Conservation (phyloP, 2,888 invertebrate species). For the Listrodromus nycthemerus region DNA sequence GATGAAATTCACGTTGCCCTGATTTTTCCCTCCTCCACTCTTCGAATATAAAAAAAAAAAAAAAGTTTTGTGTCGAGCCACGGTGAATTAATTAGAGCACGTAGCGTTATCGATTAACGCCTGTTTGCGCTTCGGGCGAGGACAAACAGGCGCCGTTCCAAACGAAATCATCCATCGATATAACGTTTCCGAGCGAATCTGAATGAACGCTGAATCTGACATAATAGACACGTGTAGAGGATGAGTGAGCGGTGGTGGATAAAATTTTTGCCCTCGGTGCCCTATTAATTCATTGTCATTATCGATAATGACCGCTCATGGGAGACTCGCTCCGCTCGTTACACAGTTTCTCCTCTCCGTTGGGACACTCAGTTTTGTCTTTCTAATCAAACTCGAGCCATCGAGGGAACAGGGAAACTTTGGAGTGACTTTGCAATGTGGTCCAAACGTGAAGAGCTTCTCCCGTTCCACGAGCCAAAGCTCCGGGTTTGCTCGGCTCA, state of each 20-base stretch:
- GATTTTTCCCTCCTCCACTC: no score
- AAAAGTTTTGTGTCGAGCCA: no score
- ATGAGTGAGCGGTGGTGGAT: not conserved
- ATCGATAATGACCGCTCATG: conserved; percentile 40
- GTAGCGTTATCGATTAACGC: no score
- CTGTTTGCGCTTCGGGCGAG: not conserved
- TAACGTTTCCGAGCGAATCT: not conserved
- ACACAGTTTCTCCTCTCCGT: not conserved
- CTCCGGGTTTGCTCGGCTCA: conserved; percentile 38
- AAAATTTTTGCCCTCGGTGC: conserved; percentile 12
- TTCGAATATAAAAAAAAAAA: no score
- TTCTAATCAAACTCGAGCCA: conserved; percentile 65
- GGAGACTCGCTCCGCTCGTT: conserved; percentile 12
- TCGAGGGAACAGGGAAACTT: conserved; percentile 63
- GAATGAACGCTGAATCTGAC: not conserved
- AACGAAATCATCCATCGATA: not conserved
- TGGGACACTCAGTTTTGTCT: conserved; percentile 42
- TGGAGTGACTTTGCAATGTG: conserved; percentile 58
- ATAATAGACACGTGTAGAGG: no score
- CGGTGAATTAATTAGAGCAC: not conserved
- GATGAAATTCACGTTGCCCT: no score
- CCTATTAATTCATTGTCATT: conserved; percentile 52
- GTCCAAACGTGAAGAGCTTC: conserved; percentile 38
- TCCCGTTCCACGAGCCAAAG: conserved; percentile 44
- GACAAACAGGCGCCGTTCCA: not conserved